Evolutionary conservation across 2,797 vertebrate species (phyloP), one percentile per base, ranked within the genome.

Genomic region (Betta splendens): DNA sequence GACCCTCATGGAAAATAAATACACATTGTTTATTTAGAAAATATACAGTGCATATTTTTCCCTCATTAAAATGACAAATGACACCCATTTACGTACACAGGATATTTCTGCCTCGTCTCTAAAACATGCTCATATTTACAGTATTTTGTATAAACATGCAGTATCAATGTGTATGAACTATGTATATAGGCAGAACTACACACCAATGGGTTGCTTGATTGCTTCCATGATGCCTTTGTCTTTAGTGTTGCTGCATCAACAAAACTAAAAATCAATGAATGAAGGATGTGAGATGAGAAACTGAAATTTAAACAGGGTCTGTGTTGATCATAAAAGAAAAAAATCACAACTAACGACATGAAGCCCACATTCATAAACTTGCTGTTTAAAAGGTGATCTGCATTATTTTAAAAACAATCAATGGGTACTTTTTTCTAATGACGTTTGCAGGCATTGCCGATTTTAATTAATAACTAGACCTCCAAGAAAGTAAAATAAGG

Each of bases 111-210:
- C 75, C 87, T 90, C 5, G 65, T 89, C 86, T 89, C 92, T 81
- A 84, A 84, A 88, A 92, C 95, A 95, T 96, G 96, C 95, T 86
- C 89, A 91, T 95, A 85, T 93, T 89, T 94, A 94, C 91, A 90
- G 74, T 91, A 81, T 85, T 81, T 89, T 91, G 90, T 91, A 92
- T 88, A 61, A 92, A 87, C 95, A 94, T 96, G 96, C 95, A 94
- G 83, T 93, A 93, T 85, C 87, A 91, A 75, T 82, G 88, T 88
- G 89, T 87, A 86, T 89, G 90, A 87, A 84, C 89, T 89, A 92
- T 91, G 72, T 91, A 90, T 93, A 92, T 92, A 90, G 89, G 85
- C 84, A 77, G 83, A 92, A 90, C 91, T 92, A 92, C 91, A 92
- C 81, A 85, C 85, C 66, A 33, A 83, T 86, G 91, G 79, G 81